Base-by-base conservation (phyloP, 2,888 invertebrate genomes). In the Cylindroiulus punctatus region DNA sequence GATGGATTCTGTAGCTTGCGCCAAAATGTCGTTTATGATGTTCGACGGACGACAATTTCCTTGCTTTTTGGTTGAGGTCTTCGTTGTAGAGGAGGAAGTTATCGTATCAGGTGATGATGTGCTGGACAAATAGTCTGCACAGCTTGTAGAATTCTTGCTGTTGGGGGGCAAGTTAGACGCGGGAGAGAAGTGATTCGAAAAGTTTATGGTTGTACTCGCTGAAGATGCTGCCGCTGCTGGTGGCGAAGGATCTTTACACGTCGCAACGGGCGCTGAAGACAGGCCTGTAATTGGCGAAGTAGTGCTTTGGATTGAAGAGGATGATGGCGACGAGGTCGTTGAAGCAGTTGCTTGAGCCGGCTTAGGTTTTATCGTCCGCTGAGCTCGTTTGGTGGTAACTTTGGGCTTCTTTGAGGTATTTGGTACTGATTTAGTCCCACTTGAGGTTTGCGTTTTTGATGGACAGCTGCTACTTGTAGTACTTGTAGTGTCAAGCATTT, bases 1-100 rank as follows among this genome's bases (percentile, higher is more conserved):
- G 57, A 91, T 91, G 0, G 91, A 91, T 87, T 91, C 90, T 17
- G 91, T 90, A 26, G 91, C 91, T 89, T 91, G 90, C 7, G 91
- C 91, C 84, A 91, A 89, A 86, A 91, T 91, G 88, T 90, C 90
- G 84, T 85, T 87, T 14, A 87, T 86, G 17, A 84, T 81, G 36
- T 57, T 65, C 3, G 86, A 76, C 19, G 86, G 86, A 22, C 85
- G 40, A 22, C 26, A 84, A 52, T 17, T 52, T 47, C 30, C 44
- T 52, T 83, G 83, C 40, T 42, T 83, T 17, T 83, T 83, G 26
- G 40, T 14, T 40, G 26, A 12, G 19, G 83, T 36, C 14, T 83
- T 83, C 17, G 40, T 26, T 10, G n/a, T 83, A n/a, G 83, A n/a
- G 1, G 83, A 83, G 12, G n/a, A n/a, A n/a, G 30, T 76, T 14